phyloP scores from a whole-genome alignment of 2,888 invertebrate genomes.

The Drosophila prolongata region DNA sequence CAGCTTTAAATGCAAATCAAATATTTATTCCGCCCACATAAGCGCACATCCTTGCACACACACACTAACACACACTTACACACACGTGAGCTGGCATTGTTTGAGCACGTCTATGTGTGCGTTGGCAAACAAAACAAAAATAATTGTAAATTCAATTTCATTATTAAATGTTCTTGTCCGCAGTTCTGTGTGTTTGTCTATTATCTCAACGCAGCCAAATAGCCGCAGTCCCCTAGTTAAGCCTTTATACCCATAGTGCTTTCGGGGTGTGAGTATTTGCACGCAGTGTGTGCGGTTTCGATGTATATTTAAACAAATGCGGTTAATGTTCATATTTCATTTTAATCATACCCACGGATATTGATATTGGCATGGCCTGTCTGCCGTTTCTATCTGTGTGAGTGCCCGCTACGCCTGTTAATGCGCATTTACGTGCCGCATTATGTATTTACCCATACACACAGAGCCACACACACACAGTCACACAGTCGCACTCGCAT shows the following conservation, averaged over 20 bases:
- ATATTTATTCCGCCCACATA: conserved; percentile 60
- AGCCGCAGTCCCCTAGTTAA: conserved; percentile 40
- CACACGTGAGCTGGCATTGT: conserved; percentile 35
- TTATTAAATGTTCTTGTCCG: conserved; percentile 73
- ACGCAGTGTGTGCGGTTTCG: conserved; percentile 59
- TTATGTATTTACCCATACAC: conserved; percentile 47
- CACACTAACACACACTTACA: neutral
- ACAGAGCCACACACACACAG: conserved; percentile 11
- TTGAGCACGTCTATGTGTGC: conserved; percentile 49
- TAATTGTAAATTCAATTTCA: conserved; percentile 80
- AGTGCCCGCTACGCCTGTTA: conserved; percentile 51
- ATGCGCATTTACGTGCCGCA: conserved; percentile 62
- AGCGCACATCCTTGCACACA: conserved; percentile 7
- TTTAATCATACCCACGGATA: conserved; percentile 72
- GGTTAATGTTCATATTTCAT: conserved; percentile 81
- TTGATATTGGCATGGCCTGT: conserved; percentile 47
- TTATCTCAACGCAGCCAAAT: conserved; percentile 50
- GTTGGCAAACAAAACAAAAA: conserved; percentile 73
- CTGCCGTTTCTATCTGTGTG: neutral
- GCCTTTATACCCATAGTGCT: conserved; percentile 15
- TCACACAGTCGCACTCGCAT: conserved; percentile 3
- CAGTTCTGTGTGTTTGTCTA: conserved; percentile 69
- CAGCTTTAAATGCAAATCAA: conserved; percentile 71
- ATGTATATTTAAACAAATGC: conserved; percentile 80
- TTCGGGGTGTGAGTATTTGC: conserved; percentile 46